Base-by-base conservation (phyloP, 2,797 vertebrate genomes). In the Tolypeutes matacus region DNA sequence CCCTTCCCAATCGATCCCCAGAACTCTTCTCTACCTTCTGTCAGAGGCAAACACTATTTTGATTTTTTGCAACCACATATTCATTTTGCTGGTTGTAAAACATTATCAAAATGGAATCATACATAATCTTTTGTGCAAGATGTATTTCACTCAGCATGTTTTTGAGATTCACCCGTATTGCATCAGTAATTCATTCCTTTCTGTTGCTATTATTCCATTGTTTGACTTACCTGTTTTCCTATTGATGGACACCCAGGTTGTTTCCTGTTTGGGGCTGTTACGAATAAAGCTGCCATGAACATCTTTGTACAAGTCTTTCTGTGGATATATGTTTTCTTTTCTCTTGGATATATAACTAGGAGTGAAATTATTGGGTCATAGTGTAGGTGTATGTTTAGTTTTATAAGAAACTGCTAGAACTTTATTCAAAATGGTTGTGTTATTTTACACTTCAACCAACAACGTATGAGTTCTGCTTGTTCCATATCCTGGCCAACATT, bases 21-120 rank as follows among this genome's bases (percentile, higher is more conserved):
- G 34, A 23, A 17, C 15, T 31, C 11, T 7, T 14, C 64, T 31
- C 46, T 18, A 3, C 58, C 21, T 13, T n/a, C 29, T 81, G 34
- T 49, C 25, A 56, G 39, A 96, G n/a, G 29, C 46, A 93, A 60
- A n/a, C n/a, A 36, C 23, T 36, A 10, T 89, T 91, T 86, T 84
- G 21, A 56, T 25, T 56, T 39, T 31, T 29, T 4, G 31, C 53
- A 7, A 69, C 27, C 17, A 9, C 64, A 3, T 86, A 17, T 65
- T 64, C 25, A 67, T 86, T 86, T 89, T 86, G 17, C 58, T 3
- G 60, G 12, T 86, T 29, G 46, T 75, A 36, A 11, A 51, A 80
- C 58, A 39, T 81, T 73, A 49, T 60, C 77, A 58, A 15, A 64
- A 29, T 76, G 62, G 36, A 85, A 64, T 69, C 51, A 56, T 20